Conservation (phyloP, 2,888 invertebrate genomes). For the Lymantria monacha region DNA sequence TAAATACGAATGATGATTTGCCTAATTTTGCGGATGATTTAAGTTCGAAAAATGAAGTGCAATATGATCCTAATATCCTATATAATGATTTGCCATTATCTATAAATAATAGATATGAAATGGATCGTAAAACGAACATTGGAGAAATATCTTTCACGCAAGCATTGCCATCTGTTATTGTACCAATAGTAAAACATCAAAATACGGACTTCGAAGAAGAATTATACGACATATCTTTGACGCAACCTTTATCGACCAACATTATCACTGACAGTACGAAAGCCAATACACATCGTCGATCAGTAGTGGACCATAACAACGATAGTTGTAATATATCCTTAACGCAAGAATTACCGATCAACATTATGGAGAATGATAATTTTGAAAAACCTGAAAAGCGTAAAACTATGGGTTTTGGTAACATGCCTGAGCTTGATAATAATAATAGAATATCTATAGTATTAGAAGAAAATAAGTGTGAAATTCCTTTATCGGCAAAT, state of each 20-base stretch:
- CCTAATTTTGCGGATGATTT: conserved; percentile 52
- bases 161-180: background rate
- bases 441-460: background rate
- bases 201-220: conserved; percentile 1
- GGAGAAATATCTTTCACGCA: no score
- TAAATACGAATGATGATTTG: conserved; percentile 60
- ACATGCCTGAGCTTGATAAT: background rate
- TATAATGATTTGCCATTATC: background rate
- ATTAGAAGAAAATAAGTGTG: background rate
- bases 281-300: background rate
- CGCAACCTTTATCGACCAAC: conserved; percentile 27
- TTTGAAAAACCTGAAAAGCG: conserved; percentile 2
- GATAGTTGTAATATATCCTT: conserved; percentile 41
- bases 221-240: conserved; percentile 34
- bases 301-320: conserved; percentile 1
- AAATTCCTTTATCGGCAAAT: background rate
- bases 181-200: background rate
- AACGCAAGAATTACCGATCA: conserved; percentile 30
- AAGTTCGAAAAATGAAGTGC: conserved; percentile 16
- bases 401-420: conserved; percentile 7
- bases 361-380: conserved; percentile 2
- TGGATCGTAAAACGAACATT: no score
- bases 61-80: background rate
- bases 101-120: background rate
- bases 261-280: conserved; percentile 2